phyloP scores from a whole-genome alignment of 1,140 invertebrate species.

The Drosophila nannoptera region DNA sequence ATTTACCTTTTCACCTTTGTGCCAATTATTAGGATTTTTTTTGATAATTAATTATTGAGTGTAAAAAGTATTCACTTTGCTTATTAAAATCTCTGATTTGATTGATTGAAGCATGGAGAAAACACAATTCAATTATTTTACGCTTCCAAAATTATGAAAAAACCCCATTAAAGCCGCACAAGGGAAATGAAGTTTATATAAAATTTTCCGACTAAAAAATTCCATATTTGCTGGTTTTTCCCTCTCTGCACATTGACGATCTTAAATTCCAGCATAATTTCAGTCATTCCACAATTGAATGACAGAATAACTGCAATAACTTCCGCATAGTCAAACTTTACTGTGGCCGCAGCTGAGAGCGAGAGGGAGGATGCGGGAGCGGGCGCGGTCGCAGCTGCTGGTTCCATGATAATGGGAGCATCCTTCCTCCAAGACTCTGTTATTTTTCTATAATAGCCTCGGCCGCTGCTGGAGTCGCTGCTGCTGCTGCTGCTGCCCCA shows the following conservation, averaged over 20 bases:
- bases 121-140: too few species aligned
- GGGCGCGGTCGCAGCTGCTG: slow-evolving; percentile 24
- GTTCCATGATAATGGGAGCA: slow-evolving; percentile 37
- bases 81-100: background rate
- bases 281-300: slow-evolving; percentile 15
- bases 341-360: background rate
- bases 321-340: slow-evolving; percentile 47
- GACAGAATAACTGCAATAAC: slow-evolving; percentile 42
- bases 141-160: too few species aligned
- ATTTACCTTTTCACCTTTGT: slow-evolving; percentile 1
- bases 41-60: too few species aligned
- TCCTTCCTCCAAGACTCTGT: slow-evolving; percentile 34
- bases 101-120: too few species aligned
- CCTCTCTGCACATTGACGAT: background rate
- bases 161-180: too few species aligned
- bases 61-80: background rate
- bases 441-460: slow-evolving; percentile 63
- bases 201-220: too few species aligned
- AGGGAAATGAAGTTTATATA: too few species aligned
- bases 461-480: slow-evolving; percentile 22
- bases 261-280: slow-evolving; percentile 29
- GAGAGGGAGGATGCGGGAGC: background rate
- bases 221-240: background rate
- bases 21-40: slow-evolving; percentile 1
- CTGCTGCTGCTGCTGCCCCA: slow-evolving; percentile 9